A percentile compares a stretch with the other conserved stretches of the same genome.
phyloP scores from a whole-genome alignment of 2,113 vertebrate species.

The Vimba vimba region DNA sequence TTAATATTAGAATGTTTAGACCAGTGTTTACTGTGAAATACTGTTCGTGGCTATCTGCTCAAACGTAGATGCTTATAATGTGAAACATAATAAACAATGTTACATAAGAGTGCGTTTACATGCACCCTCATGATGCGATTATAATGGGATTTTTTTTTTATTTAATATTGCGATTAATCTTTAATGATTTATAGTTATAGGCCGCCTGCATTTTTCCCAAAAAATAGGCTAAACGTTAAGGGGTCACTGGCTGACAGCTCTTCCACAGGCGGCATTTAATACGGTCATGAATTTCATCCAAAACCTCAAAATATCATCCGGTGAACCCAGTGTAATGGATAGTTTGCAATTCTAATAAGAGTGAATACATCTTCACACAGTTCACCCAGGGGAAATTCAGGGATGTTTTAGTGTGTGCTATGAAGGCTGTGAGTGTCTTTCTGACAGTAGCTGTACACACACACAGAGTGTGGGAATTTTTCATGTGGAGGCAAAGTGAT shows the following conservation, averaged over 20 bases:
- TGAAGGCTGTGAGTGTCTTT: constrained; percentile 2
- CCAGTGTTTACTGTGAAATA: no score
- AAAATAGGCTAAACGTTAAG: no score
- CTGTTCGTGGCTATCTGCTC: no score
- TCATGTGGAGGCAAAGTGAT: background rate
- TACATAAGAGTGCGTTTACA: no score
- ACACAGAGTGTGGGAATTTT: background rate
- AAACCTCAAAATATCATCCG: background rate
- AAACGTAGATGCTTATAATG: no score
- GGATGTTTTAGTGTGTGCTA: background rate
- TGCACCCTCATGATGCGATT: no score
- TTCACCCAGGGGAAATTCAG: background rate
- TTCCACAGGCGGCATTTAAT: background rate
- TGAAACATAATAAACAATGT: no score
- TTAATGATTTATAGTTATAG: no score
- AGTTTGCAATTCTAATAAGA: constrained; percentile 21
- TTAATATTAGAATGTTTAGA: no score
- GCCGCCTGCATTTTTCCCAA: no score
- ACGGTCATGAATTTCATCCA: background rate
- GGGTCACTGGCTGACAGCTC: background rate
- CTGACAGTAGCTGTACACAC: background rate
- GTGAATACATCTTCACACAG: background rate
- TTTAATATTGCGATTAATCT: no score
- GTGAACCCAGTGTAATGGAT: background rate
- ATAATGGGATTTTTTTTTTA: no score